phyloP scores from a whole-genome alignment of 2,888 invertebrate genomes.

The Chloromyia formosa region DNA sequence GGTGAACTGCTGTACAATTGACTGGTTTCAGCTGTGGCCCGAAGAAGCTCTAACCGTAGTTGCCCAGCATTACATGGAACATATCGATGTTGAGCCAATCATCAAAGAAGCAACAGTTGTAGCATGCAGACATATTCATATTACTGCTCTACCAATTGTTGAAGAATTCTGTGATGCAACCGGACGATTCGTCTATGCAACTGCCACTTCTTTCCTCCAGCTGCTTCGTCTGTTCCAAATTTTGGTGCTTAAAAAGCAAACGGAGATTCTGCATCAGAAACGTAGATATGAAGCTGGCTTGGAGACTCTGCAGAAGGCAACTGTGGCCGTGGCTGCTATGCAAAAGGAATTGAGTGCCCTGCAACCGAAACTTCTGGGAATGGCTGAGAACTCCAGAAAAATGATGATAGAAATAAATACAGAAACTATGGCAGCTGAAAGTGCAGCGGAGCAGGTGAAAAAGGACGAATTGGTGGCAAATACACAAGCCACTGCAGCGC shows the following conservation, averaged over 20 bases:
- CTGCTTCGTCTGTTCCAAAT: conserved; percentile 82
- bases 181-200: conserved; percentile 83
- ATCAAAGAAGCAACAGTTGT: conserved; percentile 74
- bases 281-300: conserved; percentile 82
- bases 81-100: conserved; percentile 70
- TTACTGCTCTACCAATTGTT: conserved; percentile 74
- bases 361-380: conserved; percentile 81
- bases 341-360: conserved; percentile 81
- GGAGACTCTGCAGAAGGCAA: conserved; percentile 81
- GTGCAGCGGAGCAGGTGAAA: conserved; percentile 80
- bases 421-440: conserved; percentile 82
- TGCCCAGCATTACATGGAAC: conserved; percentile 75
- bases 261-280: conserved; percentile 75
- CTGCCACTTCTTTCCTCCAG: conserved; percentile 89
- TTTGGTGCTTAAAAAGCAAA: conserved; percentile 76
- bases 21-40: conserved; percentile 94
- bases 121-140: conserved; percentile 90
- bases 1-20: conserved; percentile 92
- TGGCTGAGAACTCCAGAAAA: conserved; percentile 80
- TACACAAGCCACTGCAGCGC: conserved; percentile 84
- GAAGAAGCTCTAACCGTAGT: conserved; percentile 84
- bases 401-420: conserved; percentile 81
- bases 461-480: conserved; percentile 90
- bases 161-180: conserved; percentile 71
- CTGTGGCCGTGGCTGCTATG: conserved; percentile 79